Conservation (phyloP, 2,888 invertebrate species). For the Cephus spinipes region DNA sequence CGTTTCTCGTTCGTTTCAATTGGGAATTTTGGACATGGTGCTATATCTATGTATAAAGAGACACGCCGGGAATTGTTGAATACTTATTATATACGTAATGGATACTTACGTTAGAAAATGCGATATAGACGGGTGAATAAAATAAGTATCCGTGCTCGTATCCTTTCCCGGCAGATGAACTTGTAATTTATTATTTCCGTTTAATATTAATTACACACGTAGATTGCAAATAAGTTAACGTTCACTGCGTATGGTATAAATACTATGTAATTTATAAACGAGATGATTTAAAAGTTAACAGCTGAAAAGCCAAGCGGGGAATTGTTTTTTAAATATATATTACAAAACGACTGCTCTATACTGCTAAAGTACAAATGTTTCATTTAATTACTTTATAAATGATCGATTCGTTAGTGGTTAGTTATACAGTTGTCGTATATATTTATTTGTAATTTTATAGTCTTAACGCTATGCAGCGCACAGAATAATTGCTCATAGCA, state of each 20-base stretch:
- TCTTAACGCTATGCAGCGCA: background rate
- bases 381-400: constrained; percentile 64
- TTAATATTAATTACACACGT: constrained; percentile 53
- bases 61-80: constrained; percentile 42
- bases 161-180: background rate
- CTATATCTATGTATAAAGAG: constrained; percentile 33
- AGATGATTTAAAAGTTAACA: constrained; percentile 21
- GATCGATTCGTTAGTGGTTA: constrained; percentile 43
- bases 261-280: constrained; percentile 28
- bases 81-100: constrained; percentile 16
- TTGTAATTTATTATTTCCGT: constrained; percentile 31
- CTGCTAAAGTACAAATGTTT: constrained; percentile 67
- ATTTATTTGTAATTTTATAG: constrained; percentile 7
- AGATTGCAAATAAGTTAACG: constrained; percentile 49
- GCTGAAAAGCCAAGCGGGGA: constrained; percentile 26
- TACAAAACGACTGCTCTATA: constrained; percentile 66
- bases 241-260: constrained; percentile 36
- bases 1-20: background rate
- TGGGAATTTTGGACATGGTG: constrained; percentile 51
- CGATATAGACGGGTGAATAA: background rate
- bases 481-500: background rate
- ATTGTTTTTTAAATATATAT: constrained; percentile 44
- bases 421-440: constrained; percentile 22
- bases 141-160: background rate
- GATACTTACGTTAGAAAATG: background rate